A percentile compares a stretch with the other conserved stretches of the same genome.
These are phyloP conservation scores for Gadus macrocephalus DNA, from an alignment of 2,113 vertebrate species.

Conservation along the genomic window DNA sequence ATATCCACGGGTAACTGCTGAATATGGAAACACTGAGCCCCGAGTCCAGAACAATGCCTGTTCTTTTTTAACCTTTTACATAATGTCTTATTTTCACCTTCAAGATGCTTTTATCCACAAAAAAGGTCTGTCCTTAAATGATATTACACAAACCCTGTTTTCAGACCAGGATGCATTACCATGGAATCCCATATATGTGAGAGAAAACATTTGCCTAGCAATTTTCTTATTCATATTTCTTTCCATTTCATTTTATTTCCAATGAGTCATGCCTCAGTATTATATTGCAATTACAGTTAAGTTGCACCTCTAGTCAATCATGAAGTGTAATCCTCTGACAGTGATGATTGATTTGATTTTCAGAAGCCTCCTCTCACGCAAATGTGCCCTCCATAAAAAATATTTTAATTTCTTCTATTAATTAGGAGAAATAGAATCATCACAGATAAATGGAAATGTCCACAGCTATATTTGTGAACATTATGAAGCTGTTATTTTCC, in stretches of 20 bases:
- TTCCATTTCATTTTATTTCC: constrained; percentile 60
- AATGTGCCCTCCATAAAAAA: constrained; percentile 31
- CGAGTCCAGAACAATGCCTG: neutral
- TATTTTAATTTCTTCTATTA: constrained; percentile 31
- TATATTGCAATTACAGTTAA: constrained; percentile 63
- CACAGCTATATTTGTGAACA: neutral
- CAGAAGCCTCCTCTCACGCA: constrained; percentile 20
- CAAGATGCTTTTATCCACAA: constrained; percentile 35
- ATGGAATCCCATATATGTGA: constrained; percentile 61
- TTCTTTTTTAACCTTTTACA: constrained; percentile 16
- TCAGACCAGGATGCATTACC: constrained; percentile 55
- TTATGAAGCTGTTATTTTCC: neutral
- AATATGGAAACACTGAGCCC: constrained; percentile 8
- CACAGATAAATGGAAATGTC: constrained; percentile 32
- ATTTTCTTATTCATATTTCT: constrained; percentile 34
- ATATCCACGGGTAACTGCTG: neutral
- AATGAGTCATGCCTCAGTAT: constrained; percentile 62
- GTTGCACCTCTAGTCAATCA: constrained; percentile 58
- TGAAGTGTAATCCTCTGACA: constrained; percentile 58
- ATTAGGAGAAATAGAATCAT: constrained; percentile 33
- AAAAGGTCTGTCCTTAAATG: constrained; percentile 55
- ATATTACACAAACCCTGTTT: constrained; percentile 50
- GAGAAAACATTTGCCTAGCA: constrained; percentile 63
- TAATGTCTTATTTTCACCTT: neutral
- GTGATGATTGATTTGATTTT: constrained; percentile 62